Percentiles rank a stretch among this genome's conserved stretches.
Evolutionary conservation across 2,113 vertebrate species (phyloP).

Genomic region (Siniperca chuatsi): DNA sequence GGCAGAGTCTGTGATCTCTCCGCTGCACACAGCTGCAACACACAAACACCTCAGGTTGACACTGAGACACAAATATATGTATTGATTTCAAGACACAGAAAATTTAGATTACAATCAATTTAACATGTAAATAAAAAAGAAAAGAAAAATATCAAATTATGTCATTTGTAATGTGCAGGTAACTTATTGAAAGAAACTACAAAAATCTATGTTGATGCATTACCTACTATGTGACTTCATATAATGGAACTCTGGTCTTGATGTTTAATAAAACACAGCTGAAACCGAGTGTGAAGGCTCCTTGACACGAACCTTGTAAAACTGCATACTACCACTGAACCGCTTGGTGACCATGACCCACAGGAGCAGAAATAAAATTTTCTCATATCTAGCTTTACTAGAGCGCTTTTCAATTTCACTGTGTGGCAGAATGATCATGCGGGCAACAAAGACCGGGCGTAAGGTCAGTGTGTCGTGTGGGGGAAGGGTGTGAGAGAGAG

Average conservation of each 20-base stretch:
- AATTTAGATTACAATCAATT: neutral
- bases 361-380: constrained; percentile 64
- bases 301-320: constrained; percentile 58
- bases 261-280: constrained; percentile 33
- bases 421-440: constrained; percentile 54
- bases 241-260: neutral
- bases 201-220: neutral
- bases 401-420: constrained; percentile 73
- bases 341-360: constrained; percentile 67
- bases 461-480: constrained; percentile 57
- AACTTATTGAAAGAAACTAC: neutral
- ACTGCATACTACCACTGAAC: constrained; percentile 52
- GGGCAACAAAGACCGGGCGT: constrained; percentile 47
- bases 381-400: constrained; percentile 59
- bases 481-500: constrained; percentile 19
- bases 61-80: neutral
- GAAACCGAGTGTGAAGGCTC: constrained; percentile 37
- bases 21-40: constrained; percentile 94
- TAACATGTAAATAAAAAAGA: neutral
- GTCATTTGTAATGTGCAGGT: neutral
- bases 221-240: neutral
- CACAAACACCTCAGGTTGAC: constrained; percentile 48
- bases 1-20: constrained; percentile 93
- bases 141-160: neutral
- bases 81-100: neutral